Evolutionary conservation across 2,888 invertebrate genomes (phyloP).

Genomic region (Scrobipalpa costella): DNA sequence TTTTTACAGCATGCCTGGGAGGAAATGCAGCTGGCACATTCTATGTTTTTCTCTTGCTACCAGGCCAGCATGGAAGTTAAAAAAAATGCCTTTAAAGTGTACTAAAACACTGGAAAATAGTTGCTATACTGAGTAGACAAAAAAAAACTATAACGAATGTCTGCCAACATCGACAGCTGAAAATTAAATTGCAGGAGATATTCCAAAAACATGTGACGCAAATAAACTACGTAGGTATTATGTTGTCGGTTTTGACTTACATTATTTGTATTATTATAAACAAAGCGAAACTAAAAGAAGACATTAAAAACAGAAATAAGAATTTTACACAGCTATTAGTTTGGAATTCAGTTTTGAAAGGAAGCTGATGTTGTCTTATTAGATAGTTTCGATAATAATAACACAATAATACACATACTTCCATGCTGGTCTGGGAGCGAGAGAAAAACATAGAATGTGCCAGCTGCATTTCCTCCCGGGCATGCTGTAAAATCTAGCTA

Average conservation of each 20-base stretch:
- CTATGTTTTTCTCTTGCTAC: too few relatives aligned
- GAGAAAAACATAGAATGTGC: too few relatives aligned
- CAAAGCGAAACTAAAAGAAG: slow-evolving; percentile 14
- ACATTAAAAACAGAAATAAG: slow-evolving; percentile 20
- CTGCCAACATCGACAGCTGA: slow-evolving; percentile 1
- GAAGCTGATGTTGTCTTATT: background rate
- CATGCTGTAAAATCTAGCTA: too few relatives aligned
- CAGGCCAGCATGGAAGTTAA: too few relatives aligned
- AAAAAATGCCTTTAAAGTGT: too few relatives aligned
- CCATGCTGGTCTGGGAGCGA: too few relatives aligned
- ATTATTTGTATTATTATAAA: slow-evolving; percentile 19
- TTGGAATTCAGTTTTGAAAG: slow-evolving; percentile 18
- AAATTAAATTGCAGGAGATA: background rate
- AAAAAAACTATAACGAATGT: slow-evolving; percentile 25
- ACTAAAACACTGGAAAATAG: too few relatives aligned
- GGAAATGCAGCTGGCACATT: too few relatives aligned
- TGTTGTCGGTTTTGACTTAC: background rate
- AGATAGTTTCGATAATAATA: background rate
- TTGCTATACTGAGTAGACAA: background rate
- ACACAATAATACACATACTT: background rate
- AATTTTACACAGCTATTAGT: slow-evolving; percentile 18
- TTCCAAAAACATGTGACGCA: slow-evolving; percentile 20
- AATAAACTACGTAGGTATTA: slow-evolving; percentile 4
- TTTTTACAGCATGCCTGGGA: too few relatives aligned
- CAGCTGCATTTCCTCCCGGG: too few relatives aligned